These are phyloP conservation scores for Entelurus aequoreus DNA, from an alignment of 2,113 vertebrate genomes.

Conservation along the genomic window DNA sequence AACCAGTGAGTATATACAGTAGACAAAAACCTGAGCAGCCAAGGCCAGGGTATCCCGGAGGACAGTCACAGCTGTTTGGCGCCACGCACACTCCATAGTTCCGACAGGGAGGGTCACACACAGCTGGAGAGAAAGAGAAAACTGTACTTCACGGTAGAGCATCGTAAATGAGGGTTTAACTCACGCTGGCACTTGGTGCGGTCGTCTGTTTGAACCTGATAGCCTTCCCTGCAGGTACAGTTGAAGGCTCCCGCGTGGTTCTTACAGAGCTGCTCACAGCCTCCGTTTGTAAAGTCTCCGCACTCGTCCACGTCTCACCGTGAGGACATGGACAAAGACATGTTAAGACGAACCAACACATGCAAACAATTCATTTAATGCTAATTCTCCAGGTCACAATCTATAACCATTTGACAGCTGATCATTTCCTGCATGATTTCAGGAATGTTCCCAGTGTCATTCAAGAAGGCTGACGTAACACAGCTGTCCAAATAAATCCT, in stretches of 20 bases:
- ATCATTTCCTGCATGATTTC: background rate
- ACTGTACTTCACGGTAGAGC: background rate
- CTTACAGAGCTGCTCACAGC: conserved; percentile 74
- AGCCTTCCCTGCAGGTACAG: conserved; percentile 71
- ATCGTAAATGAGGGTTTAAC: conserved; percentile 22
- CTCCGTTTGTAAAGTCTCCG: conserved; percentile 69
- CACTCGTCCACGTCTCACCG: conserved; percentile 74
- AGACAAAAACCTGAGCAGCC: conserved; percentile 73
- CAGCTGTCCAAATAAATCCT: conserved; percentile 3
- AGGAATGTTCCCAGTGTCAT: background rate
- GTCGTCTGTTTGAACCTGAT: conserved; percentile 58
- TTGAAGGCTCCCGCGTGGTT: conserved; percentile 69
- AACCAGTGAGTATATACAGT: background rate
- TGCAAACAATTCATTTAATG: background rate
- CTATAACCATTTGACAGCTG: background rate
- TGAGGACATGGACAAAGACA: conserved; percentile 2
- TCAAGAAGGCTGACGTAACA: background rate
- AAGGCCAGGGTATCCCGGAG: conserved; percentile 74
- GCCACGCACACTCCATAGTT: conserved; percentile 75
- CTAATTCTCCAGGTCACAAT: background rate
- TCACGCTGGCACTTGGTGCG: conserved; percentile 71
- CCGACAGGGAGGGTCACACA: conserved; percentile 71
- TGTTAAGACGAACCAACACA: background rate
- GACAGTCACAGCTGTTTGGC: conserved; percentile 75
- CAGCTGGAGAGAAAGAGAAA: conserved; percentile 48